Percentiles rank a stretch among this genome's conserved stretches.
Evolutionary conservation across 2,797 vertebrate genomes (phyloP).

Genomic region (Gouania willdenowi): DNA sequence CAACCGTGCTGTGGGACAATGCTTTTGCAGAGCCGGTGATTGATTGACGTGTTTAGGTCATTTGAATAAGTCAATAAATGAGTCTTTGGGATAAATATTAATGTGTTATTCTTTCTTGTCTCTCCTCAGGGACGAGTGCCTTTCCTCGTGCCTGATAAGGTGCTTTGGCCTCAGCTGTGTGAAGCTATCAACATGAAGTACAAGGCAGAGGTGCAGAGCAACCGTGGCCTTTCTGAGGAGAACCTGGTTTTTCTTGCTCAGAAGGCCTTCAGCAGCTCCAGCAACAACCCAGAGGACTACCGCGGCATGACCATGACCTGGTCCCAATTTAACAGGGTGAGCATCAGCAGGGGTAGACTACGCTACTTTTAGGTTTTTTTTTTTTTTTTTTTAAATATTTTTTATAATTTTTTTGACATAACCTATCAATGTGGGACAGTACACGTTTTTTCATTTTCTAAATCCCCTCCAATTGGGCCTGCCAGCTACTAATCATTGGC

Average conservation of each 20-base stretch:
- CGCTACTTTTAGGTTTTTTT: background rate
- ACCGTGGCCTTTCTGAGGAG: conserved; percentile 89
- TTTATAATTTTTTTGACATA: too few relatives aligned
- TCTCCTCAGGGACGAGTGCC: conserved; percentile 86
- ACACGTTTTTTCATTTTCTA: too few relatives aligned
- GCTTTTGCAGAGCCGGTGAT: conserved; percentile 94
- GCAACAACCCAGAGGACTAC: conserved; percentile 88
- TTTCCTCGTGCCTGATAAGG: conserved; percentile 92
- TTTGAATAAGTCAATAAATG: too few relatives aligned
- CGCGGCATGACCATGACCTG: conserved; percentile 91
- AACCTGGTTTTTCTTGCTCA: conserved; percentile 96
- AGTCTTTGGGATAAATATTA: too few relatives aligned
- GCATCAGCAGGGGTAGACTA: too few relatives aligned
- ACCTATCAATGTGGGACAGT: too few relatives aligned
- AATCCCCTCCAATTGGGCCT: too few relatives aligned
- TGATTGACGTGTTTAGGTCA: conserved; percentile 29
- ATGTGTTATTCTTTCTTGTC: too few relatives aligned
- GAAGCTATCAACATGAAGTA: conserved; percentile 98
- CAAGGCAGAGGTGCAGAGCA: conserved; percentile 96
- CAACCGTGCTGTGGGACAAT: conserved; percentile 96
- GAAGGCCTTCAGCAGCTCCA: conserved; percentile 87
- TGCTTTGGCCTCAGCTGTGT: conserved; percentile 94
- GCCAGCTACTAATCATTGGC: too few relatives aligned
- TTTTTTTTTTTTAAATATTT: background rate
- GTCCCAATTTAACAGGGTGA: conserved; percentile 97